Conservation (phyloP, 2,113 vertebrate genomes). For the Gila orcuttii region DNA sequence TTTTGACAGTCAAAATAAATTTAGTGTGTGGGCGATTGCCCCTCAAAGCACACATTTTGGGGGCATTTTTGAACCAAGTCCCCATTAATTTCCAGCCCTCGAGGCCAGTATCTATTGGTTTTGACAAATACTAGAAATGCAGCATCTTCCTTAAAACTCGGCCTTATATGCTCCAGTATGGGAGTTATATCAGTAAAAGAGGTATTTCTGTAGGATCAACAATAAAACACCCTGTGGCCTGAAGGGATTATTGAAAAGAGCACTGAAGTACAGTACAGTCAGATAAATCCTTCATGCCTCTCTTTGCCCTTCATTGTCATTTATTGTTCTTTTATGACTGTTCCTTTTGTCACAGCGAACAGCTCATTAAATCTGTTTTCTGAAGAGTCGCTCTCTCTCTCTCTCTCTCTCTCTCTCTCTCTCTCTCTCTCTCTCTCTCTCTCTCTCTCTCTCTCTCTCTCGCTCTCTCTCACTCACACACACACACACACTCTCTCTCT, state of each 20-base stretch:
- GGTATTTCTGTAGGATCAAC: background rate
- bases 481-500: background rate
- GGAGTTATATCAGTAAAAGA: background rate
- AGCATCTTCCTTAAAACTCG: no score
- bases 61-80: no score
- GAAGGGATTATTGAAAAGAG: background rate
- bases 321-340: background rate
- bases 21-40: no score
- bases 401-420: no score
- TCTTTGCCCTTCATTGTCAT: conserved; percentile 6
- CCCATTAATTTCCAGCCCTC: no score
- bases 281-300: background rate
- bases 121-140: no score
- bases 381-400: background rate
- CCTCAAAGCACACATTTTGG: no score
- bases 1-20: no score
- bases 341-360: conserved; percentile 5
- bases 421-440: background rate
- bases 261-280: background rate
- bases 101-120: no score
- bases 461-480: no score
- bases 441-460: no score
- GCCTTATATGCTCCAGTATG: background rate
- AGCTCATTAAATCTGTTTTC: conserved; percentile 20
- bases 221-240: background rate